Conservation (phyloP, 2,888 invertebrate genomes). For the Therioaphis trifolii region DNA sequence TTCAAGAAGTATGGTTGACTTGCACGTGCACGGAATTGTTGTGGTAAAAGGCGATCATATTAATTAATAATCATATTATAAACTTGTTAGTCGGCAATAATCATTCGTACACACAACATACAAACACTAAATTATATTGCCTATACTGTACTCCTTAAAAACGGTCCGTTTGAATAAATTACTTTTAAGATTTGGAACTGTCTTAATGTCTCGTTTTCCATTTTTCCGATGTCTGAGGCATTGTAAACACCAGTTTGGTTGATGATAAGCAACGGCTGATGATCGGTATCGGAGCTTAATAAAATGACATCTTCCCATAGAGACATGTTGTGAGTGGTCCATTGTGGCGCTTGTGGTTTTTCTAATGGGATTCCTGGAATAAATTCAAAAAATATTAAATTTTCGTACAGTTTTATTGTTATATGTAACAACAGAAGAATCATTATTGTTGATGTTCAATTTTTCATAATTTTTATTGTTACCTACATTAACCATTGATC, state of each 20-base stretch:
- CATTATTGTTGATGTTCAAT: too few species aligned
- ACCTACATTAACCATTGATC: too few species aligned
- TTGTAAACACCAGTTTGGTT: conserved; percentile 44
- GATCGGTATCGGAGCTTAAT: conserved; percentile 30
- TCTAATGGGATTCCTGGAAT: conserved; percentile 43
- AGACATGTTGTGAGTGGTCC: conserved; percentile 52
- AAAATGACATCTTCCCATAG: conserved; percentile 43
- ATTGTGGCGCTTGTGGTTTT: conserved; percentile 19
- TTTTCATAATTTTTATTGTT: too few species aligned
- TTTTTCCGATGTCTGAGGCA: conserved; percentile 58
- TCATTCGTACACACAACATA: too few species aligned
- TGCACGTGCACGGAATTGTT: too few species aligned
- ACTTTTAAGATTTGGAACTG: conserved; percentile 67
- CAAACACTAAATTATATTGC: too few species aligned
- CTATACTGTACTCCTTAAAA: too few species aligned
- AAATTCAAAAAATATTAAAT: background rate
- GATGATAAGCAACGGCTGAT: conserved; percentile 39
- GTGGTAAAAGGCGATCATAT: too few species aligned
- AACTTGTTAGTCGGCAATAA: too few species aligned
- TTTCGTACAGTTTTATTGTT: background rate
- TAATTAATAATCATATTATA: too few species aligned
- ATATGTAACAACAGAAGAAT: too few species aligned
- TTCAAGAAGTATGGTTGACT: too few species aligned
- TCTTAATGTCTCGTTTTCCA: conserved; percentile 66
- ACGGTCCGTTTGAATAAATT: conserved; percentile 27